Evolutionary conservation across 2,113 vertebrate species (phyloP).

Genomic region (Ranitomeya variabilis): DNA sequence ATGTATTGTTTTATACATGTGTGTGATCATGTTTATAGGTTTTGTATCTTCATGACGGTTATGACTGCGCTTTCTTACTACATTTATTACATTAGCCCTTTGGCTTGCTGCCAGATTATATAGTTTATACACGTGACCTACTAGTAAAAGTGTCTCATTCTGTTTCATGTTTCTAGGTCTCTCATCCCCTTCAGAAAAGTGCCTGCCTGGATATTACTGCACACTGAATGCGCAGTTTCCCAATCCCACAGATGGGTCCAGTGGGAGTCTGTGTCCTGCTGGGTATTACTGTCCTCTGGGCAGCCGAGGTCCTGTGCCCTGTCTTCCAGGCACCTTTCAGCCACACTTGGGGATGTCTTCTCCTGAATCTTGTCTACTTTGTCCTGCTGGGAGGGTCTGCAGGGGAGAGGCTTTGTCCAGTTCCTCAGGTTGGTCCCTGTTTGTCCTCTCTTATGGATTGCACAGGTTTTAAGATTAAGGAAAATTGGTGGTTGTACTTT

Average conservation of each 20-base stretch:
- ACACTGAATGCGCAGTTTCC: conserved; percentile 69
- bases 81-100: too few species aligned
- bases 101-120: too few species aligned
- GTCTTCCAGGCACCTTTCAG: conserved; percentile 77
- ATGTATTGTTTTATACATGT: too few species aligned
- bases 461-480: background rate
- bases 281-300: conserved; percentile 80
- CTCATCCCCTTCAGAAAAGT: conserved; percentile 74
- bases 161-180: conserved; percentile 67
- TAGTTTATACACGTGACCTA: too few species aligned
- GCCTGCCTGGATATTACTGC: conserved; percentile 80
- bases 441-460: background rate
- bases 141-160: background rate
- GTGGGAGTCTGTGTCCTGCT: conserved; percentile 76
- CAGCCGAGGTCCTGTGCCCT: conserved; percentile 73
- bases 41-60: too few species aligned
- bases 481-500: background rate
- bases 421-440: conserved; percentile 59
- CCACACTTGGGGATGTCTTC: conserved; percentile 69
- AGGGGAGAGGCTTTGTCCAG: conserved; percentile 69
- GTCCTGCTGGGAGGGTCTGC: conserved; percentile 80
- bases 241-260: conserved; percentile 62
- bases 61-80: too few species aligned
- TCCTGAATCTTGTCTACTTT: conserved; percentile 72
- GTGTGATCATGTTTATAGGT: too few species aligned